Evolutionary conservation across 2,797 vertebrate species (phyloP).

Genomic region (Ceyx erithaca): DNA sequence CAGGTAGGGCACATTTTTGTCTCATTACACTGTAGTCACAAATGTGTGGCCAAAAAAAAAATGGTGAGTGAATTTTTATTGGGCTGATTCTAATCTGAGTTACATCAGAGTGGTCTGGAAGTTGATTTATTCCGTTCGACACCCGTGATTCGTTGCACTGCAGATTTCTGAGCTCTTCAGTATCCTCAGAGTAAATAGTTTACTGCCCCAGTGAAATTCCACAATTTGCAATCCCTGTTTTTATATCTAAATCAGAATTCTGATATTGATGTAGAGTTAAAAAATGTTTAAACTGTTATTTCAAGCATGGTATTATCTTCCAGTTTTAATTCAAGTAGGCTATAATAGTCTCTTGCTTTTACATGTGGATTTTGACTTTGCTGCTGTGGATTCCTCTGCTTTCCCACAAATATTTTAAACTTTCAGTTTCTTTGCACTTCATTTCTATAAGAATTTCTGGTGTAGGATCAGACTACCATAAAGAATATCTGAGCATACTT

Average conservation of each 20-base stretch:
- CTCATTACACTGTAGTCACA: background rate
- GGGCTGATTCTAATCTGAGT: background rate
- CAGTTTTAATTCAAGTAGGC: background rate
- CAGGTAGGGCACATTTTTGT: constrained; percentile 78
- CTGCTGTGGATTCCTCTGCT: background rate
- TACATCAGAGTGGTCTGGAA: background rate
- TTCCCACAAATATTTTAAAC: background rate
- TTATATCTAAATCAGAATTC: background rate
- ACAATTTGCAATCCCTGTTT: background rate
- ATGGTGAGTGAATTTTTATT: background rate
- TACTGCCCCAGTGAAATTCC: background rate
- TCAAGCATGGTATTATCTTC: background rate
- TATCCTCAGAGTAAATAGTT: background rate
- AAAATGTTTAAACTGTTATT: background rate
- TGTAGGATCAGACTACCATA: background rate
- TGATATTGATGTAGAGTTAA: background rate
- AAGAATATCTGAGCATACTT: background rate
- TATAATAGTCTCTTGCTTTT: background rate
- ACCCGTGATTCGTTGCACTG: background rate
- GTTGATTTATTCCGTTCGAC: background rate
- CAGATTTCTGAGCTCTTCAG: background rate
- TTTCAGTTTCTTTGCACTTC: background rate
- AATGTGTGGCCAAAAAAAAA: background rate
- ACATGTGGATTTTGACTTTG: background rate
- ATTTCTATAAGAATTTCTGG: background rate